These are phyloP conservation scores for Pseudochaenichthys georgianus DNA, from an alignment of 2,797 vertebrate species.

Conservation along the genomic window DNA sequence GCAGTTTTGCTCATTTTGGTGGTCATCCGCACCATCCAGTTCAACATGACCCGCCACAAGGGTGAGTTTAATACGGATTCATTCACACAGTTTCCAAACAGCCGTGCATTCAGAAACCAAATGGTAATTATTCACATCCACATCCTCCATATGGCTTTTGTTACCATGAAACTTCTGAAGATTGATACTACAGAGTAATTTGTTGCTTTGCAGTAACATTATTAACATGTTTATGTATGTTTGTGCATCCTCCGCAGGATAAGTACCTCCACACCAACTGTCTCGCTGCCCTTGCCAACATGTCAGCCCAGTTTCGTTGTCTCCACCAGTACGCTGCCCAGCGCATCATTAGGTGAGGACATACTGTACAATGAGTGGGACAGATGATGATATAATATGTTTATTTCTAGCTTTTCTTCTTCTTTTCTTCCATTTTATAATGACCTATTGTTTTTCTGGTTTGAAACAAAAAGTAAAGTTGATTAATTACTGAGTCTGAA, in stretches of 20 bases:
- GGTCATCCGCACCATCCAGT: slow-evolving; percentile 98
- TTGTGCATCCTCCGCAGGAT: slow-evolving; percentile 85
- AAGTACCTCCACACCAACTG: slow-evolving; percentile 99
- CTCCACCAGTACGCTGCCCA: slow-evolving; percentile 99
- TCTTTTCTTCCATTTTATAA: not conserved
- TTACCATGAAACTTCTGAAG: not conserved
- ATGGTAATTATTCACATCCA: not conserved
- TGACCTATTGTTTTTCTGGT: not conserved
- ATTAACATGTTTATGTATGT: slow-evolving; percentile 16
- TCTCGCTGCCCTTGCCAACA: slow-evolving; percentile 96
- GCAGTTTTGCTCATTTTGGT: slow-evolving; percentile 96
- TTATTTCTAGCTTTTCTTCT: not conserved
- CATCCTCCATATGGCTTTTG: not conserved
- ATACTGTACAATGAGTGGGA: not conserved
- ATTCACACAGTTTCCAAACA: not conserved
- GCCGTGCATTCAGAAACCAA: not conserved
- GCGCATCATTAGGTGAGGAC: slow-evolving; percentile 94
- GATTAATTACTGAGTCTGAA: not conserved
- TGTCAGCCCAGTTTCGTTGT: slow-evolving; percentile 97
- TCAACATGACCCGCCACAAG: slow-evolving; percentile 98
- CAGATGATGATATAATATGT: not conserved
- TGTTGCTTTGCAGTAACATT: not conserved
- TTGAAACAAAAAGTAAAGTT: not conserved
- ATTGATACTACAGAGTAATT: not conserved
- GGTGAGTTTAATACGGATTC: slow-evolving; percentile 79